phyloP scores from a whole-genome alignment of 1,140 invertebrate genomes.

The Lethocerus indicus region DNA sequence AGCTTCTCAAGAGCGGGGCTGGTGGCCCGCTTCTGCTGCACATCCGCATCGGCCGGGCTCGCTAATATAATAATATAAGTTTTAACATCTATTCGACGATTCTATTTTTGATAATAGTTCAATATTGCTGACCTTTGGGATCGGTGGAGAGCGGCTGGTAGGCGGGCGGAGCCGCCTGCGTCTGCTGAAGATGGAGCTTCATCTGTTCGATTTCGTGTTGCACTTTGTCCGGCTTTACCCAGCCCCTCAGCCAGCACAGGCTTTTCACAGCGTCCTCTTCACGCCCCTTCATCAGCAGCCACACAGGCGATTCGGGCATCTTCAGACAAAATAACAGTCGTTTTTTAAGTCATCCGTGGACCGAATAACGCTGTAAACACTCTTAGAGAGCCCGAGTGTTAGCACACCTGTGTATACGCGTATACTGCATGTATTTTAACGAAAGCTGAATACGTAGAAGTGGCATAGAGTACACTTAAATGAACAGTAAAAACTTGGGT shows the following conservation, averaged over 20 bases:
- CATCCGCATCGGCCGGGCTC: too few relatives aligned
- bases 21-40: too few relatives aligned
- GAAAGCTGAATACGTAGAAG: too few relatives aligned
- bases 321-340: constrained; percentile 16
- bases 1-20: constrained; percentile 4
- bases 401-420: too few relatives aligned
- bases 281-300: constrained; percentile 33
- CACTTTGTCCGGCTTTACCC: constrained; percentile 27
- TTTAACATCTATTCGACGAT: neutral
- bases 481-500: too few relatives aligned
- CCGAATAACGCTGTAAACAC: too few relatives aligned
- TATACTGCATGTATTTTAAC: too few relatives aligned
- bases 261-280: constrained; percentile 29
- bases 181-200: constrained; percentile 5
- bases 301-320: constrained; percentile 49
- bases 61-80: neutral
- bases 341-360: too few relatives aligned
- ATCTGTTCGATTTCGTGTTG: constrained; percentile 25
- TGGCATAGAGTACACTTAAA: too few relatives aligned
- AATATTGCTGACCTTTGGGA: neutral
- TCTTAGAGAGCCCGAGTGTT: too few relatives aligned
- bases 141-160: neutral
- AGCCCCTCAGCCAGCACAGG: constrained; percentile 31
- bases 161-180: neutral
- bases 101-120: neutral